phyloP scores from a whole-genome alignment of 2,888 invertebrate species.

The Caenorhabditis zanzibari region DNA sequence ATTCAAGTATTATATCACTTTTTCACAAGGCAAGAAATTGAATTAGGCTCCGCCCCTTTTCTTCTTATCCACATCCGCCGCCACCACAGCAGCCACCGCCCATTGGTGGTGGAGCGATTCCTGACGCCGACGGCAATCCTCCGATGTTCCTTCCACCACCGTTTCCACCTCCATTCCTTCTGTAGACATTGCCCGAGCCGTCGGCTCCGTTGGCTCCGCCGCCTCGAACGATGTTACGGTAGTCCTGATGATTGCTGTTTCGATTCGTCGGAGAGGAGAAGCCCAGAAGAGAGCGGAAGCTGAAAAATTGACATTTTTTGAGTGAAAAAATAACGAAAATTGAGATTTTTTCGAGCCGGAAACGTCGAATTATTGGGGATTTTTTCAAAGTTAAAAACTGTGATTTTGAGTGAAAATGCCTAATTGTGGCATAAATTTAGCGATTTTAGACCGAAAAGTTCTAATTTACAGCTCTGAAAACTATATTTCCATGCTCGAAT shows the following conservation, averaged over 20 bases:
- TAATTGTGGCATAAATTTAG: no score
- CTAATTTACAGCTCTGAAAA: no score
- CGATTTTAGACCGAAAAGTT: no score
- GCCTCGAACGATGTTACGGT: slow-evolving; percentile 57
- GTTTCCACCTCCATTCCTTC: slow-evolving; percentile 52
- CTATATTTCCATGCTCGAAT: no score
- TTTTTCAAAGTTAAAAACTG: no score
- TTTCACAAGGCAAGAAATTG: slow-evolving; percentile 25
- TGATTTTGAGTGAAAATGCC: not conserved
- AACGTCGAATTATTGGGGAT: no score
- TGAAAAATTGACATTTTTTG: slow-evolving; percentile 30
- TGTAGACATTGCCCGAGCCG: slow-evolving; percentile 45
- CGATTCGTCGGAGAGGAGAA: slow-evolving; percentile 34
- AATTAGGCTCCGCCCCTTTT: not conserved
- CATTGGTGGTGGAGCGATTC: slow-evolving; percentile 70
- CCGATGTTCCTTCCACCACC: slow-evolving; percentile 59
- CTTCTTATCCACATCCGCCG: slow-evolving; percentile 61
- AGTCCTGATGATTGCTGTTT: slow-evolving; percentile 55
- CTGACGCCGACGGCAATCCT: slow-evolving; percentile 54
- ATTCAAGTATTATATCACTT: not conserved
- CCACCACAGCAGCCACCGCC: slow-evolving; percentile 72
- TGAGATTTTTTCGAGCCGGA: not conserved
- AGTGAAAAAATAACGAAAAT: not conserved
- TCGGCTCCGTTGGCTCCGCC: slow-evolving; percentile 49
- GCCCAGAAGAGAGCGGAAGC: slow-evolving; percentile 68